Evolutionary conservation across 2,888 invertebrate genomes (phyloP).

Genomic region (Glyphotaelius pellucidus): DNA sequence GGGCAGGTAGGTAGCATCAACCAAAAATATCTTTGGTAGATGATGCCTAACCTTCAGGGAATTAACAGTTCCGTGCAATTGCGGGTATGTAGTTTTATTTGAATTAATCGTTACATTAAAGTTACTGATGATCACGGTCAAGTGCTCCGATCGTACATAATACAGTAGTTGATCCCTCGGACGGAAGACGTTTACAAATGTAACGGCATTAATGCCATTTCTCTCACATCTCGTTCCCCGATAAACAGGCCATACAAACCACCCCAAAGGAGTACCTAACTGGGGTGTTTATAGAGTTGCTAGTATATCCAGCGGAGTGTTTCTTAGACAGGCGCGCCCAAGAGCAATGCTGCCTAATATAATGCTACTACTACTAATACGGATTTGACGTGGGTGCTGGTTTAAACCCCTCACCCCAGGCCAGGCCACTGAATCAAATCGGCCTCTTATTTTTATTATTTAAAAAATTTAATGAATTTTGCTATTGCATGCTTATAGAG

Average conservation of each 20-base stretch:
- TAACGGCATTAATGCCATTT: constrained; percentile 41
- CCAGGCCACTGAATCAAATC: too few species aligned
- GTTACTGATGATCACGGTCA: background rate
- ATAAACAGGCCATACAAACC: constrained; percentile 30
- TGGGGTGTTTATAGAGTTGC: constrained; percentile 18
- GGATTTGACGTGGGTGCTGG: background rate
- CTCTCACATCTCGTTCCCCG: constrained; percentile 25
- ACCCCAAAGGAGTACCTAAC: background rate
- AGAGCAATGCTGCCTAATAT: constrained; percentile 62
- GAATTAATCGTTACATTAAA: constrained; percentile 2
- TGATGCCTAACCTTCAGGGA: too few species aligned
- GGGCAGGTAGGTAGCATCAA: too few species aligned
- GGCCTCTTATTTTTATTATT: too few species aligned
- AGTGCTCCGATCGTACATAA: constrained; percentile 24
- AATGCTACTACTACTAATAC: background rate
- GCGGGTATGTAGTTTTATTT: background rate
- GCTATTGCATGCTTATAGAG: too few species aligned
- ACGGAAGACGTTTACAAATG: constrained; percentile 38
- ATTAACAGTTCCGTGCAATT: background rate
- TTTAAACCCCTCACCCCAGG: too few species aligned
- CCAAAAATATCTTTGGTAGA: too few species aligned
- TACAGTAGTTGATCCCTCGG: background rate
- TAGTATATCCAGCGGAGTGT: constrained; percentile 16
- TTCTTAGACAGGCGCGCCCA: constrained; percentile 68
- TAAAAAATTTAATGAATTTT: too few species aligned